These are phyloP conservation scores for Excalfactoria chinensis DNA, from an alignment of 2,113 vertebrate species.

Conservation along the genomic window DNA sequence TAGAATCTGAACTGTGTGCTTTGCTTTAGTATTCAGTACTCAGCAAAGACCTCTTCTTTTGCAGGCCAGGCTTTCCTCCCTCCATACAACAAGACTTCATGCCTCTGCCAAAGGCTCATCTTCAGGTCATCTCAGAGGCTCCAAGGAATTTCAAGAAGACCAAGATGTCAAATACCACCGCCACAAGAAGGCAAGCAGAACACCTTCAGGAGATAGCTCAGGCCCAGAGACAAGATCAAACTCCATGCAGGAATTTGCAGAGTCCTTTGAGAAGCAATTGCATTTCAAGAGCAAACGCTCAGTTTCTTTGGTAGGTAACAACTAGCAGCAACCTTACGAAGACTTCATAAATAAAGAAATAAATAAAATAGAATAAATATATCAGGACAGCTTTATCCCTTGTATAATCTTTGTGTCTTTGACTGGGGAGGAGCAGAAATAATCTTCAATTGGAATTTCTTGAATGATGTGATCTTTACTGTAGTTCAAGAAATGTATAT, in stretches of 20 bases:
- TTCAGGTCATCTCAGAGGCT: constrained; percentile 70
- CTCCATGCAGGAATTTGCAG: constrained; percentile 84
- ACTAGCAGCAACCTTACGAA: neutral
- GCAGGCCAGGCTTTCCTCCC: constrained; percentile 83
- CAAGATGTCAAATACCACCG: constrained; percentile 67
- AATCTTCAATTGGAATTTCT: neutral
- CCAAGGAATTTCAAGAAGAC: constrained; percentile 78
- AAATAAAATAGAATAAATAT: neutral
- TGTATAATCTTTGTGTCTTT: neutral
- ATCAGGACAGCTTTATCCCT: neutral
- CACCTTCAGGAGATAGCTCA: constrained; percentile 76
- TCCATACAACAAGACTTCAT: constrained; percentile 79
- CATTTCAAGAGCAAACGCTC: constrained; percentile 77
- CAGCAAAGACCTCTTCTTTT: constrained; percentile 17
- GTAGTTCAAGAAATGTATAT: neutral
- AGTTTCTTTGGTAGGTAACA: constrained; percentile 81
- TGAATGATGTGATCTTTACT: neutral
- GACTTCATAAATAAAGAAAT: neutral
- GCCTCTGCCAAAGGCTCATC: constrained; percentile 67
- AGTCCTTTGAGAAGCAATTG: constrained; percentile 84
- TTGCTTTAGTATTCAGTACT: neutral
- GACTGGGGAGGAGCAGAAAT: neutral
- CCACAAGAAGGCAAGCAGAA: constrained; percentile 74
- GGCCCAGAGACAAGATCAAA: constrained; percentile 71
- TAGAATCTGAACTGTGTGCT: neutral